A percentile compares a stretch with the other conserved stretches of the same genome.
Conservation (phyloP, 2,888 invertebrate genomes). For the Epinotia bilunana region DNA sequence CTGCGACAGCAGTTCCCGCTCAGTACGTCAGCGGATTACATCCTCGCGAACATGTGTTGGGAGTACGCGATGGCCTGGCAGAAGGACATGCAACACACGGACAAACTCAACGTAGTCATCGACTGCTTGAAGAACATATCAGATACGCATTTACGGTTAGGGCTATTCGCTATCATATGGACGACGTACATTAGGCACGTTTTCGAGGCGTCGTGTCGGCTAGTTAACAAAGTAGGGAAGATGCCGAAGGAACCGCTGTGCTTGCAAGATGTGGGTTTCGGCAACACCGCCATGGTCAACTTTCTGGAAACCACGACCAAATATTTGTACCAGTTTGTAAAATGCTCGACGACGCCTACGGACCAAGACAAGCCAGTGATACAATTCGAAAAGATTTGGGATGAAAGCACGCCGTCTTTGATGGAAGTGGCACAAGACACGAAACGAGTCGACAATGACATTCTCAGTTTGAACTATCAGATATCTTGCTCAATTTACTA, state of each 20-base stretch:
- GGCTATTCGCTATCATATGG: constrained; percentile 94
- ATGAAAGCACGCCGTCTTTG: constrained; percentile 87
- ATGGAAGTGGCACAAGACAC: constrained; percentile 92
- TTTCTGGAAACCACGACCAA: constrained; percentile 77
- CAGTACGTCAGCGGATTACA: constrained; percentile 90
- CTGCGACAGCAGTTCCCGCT: constrained; percentile 93
- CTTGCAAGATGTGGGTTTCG: constrained; percentile 89
- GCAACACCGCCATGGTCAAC: constrained; percentile 84
- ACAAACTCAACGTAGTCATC: constrained; percentile 88
- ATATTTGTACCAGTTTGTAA: constrained; percentile 78
- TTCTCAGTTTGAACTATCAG: constrained; percentile 92
- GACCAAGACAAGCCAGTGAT: constrained; percentile 72
- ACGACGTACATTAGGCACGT: constrained; percentile 93
- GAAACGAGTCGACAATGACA: constrained; percentile 88
- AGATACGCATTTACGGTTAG: constrained; percentile 88
- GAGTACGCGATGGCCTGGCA: constrained; percentile 96
- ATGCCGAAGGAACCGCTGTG: constrained; percentile 94
- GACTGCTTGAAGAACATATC: constrained; percentile 87
- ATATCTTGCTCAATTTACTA: constrained; percentile 90
- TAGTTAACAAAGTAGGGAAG: constrained; percentile 92
- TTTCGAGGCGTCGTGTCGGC: constrained; percentile 89
- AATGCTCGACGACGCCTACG: constrained; percentile 69
- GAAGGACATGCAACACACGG: constrained; percentile 87
- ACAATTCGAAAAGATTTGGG: constrained; percentile 87
- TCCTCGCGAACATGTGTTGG: constrained; percentile 95